Evolutionary conservation across 2,888 invertebrate genomes (phyloP).

Genomic region (Electrophaes corylata): DNA sequence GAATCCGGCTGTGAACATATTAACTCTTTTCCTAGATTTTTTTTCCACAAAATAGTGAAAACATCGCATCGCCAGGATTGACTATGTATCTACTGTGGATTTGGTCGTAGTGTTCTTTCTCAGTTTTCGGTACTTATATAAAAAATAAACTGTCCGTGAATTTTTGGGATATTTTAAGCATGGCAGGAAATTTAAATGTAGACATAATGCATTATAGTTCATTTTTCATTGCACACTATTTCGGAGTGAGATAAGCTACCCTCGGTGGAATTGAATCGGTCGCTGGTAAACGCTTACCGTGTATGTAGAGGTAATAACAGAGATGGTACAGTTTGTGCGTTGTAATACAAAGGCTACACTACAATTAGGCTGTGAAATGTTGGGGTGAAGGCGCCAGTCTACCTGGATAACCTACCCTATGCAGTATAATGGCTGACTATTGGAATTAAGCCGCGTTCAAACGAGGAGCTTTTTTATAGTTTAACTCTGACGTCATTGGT

Average conservation of each 20-base stretch:
- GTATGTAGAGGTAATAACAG: conserved; percentile 60
- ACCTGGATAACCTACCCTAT: conserved; percentile 11
- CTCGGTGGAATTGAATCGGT: conserved; percentile 65
- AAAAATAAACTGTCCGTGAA: no score
- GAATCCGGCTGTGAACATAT: no score
- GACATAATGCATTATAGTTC: neutral
- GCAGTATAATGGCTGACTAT: neutral
- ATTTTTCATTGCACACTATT: neutral
- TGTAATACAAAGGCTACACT: conserved; percentile 57
- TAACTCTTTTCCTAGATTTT: no score
- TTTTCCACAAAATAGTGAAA: no score
- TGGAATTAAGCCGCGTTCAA: neutral
- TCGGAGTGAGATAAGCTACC: neutral
- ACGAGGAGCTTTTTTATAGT: neutral
- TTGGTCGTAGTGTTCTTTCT: no score
- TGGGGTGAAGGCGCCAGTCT: conserved; percentile 26
- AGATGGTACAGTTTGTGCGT: conserved; percentile 50
- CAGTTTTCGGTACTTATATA: no score
- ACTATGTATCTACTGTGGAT: no score
- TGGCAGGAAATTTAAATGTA: neutral
- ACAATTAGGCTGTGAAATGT: conserved; percentile 61
- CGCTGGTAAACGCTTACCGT: conserved; percentile 66
- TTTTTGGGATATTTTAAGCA: no score
- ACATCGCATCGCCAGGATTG: no score
- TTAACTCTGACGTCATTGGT: neutral